phyloP scores from a whole-genome alignment of 2,113 vertebrate species.

The Raja brachyura region DNA sequence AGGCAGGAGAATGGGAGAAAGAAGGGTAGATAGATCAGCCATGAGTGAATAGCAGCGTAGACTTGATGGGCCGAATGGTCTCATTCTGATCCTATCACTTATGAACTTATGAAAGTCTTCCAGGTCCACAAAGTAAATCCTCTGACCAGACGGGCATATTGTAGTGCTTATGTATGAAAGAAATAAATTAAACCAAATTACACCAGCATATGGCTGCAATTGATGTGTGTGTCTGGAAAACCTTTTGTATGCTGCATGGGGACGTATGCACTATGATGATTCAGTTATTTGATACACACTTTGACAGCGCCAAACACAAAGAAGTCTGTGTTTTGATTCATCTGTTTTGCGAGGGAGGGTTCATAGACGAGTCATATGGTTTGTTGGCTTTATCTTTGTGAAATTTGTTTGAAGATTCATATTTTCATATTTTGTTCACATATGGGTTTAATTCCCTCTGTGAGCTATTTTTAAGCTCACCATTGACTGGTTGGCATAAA shows the following conservation, averaged over 20 bases:
- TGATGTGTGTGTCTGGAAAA: not conserved
- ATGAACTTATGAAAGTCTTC: too few species aligned
- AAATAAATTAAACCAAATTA: constrained; percentile 14
- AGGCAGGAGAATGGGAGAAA: too few species aligned
- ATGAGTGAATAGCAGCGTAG: too few species aligned
- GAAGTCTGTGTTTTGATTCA: constrained; percentile 36
- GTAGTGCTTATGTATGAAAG: not conserved
- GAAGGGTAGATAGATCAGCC: too few species aligned
- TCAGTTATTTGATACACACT: constrained; percentile 15
- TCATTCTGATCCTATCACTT: too few species aligned
- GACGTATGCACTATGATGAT: not conserved
- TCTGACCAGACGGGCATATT: not conserved
- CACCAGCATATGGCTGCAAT: not conserved
- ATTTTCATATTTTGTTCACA: constrained; percentile 26
- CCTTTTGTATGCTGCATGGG: constrained; percentile 13
- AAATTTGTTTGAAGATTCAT: constrained; percentile 36
- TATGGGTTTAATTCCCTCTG: constrained; percentile 33
- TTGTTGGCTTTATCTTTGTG: constrained; percentile 22
- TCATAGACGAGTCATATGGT: constrained; percentile 32
- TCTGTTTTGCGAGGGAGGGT: constrained; percentile 21
- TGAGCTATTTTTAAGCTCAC: constrained; percentile 34
- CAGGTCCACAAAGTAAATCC: too few species aligned
- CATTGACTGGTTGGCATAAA: constrained; percentile 7
- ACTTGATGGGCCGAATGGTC: too few species aligned
- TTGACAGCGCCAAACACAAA: not conserved